These are phyloP conservation scores for Microtus ochrogaster DNA, from an alignment of 2,113 vertebrate genomes.

Conservation along the genomic window DNA sequence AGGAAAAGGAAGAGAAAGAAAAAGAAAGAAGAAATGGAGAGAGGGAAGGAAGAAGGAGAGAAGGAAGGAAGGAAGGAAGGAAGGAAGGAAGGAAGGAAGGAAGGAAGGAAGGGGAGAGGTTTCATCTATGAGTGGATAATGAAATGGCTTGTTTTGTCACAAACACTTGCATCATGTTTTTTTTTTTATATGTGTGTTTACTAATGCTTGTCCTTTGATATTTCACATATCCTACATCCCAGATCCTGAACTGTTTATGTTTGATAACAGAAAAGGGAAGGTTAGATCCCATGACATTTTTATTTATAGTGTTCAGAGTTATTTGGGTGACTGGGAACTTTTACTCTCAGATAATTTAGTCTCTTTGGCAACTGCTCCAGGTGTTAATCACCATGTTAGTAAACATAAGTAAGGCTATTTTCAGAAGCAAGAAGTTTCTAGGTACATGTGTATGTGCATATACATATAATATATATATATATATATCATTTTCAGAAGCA, in stretches of 20 bases:
- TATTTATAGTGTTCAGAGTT: neutral
- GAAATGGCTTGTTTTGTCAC: slow-evolving; percentile 59
- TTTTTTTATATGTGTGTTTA: slow-evolving; percentile 53
- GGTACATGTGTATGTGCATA: neutral
- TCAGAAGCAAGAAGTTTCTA: neutral
- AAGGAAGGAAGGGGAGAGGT: slow-evolving; percentile 6
- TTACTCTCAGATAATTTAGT: slow-evolving; percentile 22
- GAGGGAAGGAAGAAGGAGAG: neutral
- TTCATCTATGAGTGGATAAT: slow-evolving; percentile 44
- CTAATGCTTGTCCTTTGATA: slow-evolving; percentile 10
- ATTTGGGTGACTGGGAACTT: slow-evolving; percentile 16
- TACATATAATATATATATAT: neutral
- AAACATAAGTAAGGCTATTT: slow-evolving; percentile 49
- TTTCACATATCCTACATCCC: slow-evolving; percentile 29
- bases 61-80: neutral
- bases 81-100: fast-evolving
- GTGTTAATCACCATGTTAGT: slow-evolving; percentile 12
- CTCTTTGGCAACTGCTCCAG: neutral
- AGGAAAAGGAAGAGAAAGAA: no score
- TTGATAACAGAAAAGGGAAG: neutral
- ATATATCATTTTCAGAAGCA: neutral
- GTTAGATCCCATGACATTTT: neutral
- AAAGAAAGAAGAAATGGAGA: no score
- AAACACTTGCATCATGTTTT: slow-evolving; percentile 17
- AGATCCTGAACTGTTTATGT: neutral